Percentiles rank a stretch among this genome's conserved stretches.
These are phyloP conservation scores for Rotaria magnacalcarata DNA, from an alignment of 2,888 invertebrate species.

Conservation along the genomic window DNA sequence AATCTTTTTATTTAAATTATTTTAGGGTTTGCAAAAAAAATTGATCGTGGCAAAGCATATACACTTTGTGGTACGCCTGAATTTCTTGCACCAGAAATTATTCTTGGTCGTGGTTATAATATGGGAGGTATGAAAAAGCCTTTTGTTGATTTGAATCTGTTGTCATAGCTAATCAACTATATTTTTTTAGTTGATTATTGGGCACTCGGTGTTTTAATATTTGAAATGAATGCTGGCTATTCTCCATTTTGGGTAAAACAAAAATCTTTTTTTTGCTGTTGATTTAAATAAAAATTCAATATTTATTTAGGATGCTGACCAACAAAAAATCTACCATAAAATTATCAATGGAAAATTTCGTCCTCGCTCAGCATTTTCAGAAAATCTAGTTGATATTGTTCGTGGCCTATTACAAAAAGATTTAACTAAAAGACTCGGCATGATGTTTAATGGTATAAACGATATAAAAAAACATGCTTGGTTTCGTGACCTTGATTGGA, in stretches of 20 bases:
- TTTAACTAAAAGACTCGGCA: constrained; percentile 94
- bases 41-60: constrained; percentile 24
- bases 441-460: constrained; percentile 95
- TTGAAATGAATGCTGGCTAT: constrained; percentile 51
- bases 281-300: background rate
- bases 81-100: constrained; percentile 46
- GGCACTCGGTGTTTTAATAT: constrained; percentile 43
- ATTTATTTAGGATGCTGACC: constrained; percentile 97
- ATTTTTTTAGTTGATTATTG: constrained; percentile 44
- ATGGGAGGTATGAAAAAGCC: constrained; percentile 6
- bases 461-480: constrained; percentile 99
- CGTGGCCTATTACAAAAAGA: constrained; percentile 79
- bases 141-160: background rate
- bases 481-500: constrained; percentile 98
- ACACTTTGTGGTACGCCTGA: constrained; percentile 41
- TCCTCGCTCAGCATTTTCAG: constrained; percentile 96
- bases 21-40: constrained; percentile 8
- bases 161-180: no score
- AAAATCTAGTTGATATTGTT: constrained; percentile 91
- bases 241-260: constrained; percentile 2
- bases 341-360: constrained; percentile 96
- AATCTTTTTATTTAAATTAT: background rate
- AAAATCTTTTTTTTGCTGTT: background rate
- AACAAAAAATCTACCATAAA: constrained; percentile 99
- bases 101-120: constrained; percentile 44